phyloP scores from a whole-genome alignment of 1,140 invertebrate genomes.

The Halyomorpha halys region DNA sequence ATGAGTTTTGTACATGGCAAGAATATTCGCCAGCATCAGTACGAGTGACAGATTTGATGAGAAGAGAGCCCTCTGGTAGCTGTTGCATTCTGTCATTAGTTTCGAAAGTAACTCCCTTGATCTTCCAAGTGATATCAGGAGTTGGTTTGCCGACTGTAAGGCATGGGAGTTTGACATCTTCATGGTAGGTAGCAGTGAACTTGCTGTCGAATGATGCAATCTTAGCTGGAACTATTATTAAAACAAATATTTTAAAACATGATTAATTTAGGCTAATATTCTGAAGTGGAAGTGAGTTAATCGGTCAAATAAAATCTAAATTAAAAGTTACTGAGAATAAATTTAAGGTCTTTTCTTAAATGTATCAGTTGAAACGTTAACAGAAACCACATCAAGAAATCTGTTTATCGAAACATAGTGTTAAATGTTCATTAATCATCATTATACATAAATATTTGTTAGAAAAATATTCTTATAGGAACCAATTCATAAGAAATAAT shows the following conservation, averaged over 20 bases:
- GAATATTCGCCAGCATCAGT: conserved; percentile 83
- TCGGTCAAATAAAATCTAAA: too few relatives aligned
- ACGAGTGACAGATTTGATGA: conserved; percentile 77
- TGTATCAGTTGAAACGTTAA: too few relatives aligned
- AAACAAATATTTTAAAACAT: conserved; percentile 16
- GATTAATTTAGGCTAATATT: too few relatives aligned
- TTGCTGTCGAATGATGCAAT: conserved; percentile 86
- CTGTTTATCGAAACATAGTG: too few relatives aligned
- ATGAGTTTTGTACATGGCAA: conserved; percentile 85
- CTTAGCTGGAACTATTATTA: conserved; percentile 69
- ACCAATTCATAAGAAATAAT: too few relatives aligned
- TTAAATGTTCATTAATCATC: too few relatives aligned
- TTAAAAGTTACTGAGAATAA: too few relatives aligned
- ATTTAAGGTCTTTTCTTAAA: too few relatives aligned
- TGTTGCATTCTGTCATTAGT: conserved; percentile 67
- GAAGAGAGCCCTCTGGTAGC: conserved; percentile 76
- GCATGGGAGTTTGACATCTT: conserved; percentile 83
- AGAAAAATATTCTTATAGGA: too few relatives aligned
- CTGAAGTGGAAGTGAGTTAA: too few relatives aligned
- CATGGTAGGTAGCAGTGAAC: conserved; percentile 79
- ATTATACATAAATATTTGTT: too few relatives aligned
- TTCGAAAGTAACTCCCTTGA: conserved; percentile 52
- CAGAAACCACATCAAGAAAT: too few relatives aligned
- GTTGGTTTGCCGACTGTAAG: conserved; percentile 79
- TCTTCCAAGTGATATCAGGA: conserved; percentile 81